Evolutionary conservation across 2,888 invertebrate species (phyloP), one percentile per base, ranked within the genome.

Genomic region (Eupithecia insigniata): DNA sequence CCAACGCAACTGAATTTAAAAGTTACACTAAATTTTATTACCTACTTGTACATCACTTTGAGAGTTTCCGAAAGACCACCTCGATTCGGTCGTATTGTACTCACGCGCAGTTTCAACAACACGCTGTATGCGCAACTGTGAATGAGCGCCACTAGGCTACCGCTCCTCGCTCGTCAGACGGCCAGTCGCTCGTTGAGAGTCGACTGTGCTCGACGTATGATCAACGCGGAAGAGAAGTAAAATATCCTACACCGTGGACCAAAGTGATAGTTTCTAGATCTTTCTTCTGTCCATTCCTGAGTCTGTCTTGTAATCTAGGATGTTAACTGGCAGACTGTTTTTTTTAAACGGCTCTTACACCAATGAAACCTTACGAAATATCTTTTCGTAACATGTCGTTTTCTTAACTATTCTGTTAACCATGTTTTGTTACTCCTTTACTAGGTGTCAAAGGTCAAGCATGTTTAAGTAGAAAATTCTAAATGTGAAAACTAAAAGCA

Each of bases 91-190:
- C n/a, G 72, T 46, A 30, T 74, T 61, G 71, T 67, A 73, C 18
- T 32, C 26, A 18, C 32, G 26, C 14, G 46, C 16, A 26, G 18
- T 39, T 43, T 64, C 55, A 67, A 66, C 74, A 77, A 43, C 78
- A 77, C 66, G 67, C 74, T 78, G 77, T 78, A 77, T 65, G 10
- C 72, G 32, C 39, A 71, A 66, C 66, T 55, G 65, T 69, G 64
- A 14, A 26, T 51, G 30, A 30, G 22, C 34, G 30, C 60, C 2
- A 36, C 60, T 66, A 58, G 46, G 22, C 61, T 18, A 65, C 65
- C 55, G 36, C 36, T 62, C 61, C 65, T 74, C 55, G 65, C 65
- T 67, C 32, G 61, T 60, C 51, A 30, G 26, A 60, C 61, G 18
- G 36, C 10, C 75, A 78, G 76, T 76, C 74, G 72, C 74, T 75